A percentile compares a stretch with the other conserved stretches of the same genome.
phyloP scores from a whole-genome alignment of 2,888 invertebrate genomes.

The Tenthredo amoena region DNA sequence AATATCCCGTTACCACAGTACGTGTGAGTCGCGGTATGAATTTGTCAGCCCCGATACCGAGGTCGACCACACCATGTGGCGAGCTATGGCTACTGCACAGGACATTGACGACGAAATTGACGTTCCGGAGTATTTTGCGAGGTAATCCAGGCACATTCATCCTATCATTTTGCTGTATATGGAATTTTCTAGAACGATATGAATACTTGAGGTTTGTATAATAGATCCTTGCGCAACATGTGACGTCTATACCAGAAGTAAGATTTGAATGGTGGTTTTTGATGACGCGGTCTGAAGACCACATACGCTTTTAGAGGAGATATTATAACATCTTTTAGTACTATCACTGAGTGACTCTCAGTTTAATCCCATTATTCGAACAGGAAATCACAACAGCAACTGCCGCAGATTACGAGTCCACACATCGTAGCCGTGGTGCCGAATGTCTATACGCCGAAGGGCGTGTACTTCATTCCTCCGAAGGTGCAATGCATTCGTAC shows the following conservation, averaged over 20 bases:
- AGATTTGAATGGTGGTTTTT: background rate
- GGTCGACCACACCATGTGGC: slow-evolving; percentile 1
- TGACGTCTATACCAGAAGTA: background rate
- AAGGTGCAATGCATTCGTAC: background rate
- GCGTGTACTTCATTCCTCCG: slow-evolving; percentile 6
- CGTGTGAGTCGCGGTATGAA: slow-evolving; percentile 39
- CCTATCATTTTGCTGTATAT: background rate
- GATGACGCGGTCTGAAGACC: background rate
- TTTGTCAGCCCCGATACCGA: slow-evolving; percentile 3
- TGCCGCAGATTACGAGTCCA: background rate
- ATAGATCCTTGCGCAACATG: background rate
- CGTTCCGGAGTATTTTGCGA: background rate
- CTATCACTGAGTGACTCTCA: background rate
- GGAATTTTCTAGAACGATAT: background rate
- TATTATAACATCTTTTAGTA: background rate
- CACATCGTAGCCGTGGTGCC: background rate
- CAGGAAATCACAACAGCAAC: background rate
- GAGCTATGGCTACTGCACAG: slow-evolving; percentile 1
- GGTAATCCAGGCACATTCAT: background rate
- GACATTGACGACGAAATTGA: slow-evolving; percentile 15
- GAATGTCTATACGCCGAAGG: slow-evolving; percentile 2
- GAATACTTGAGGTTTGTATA: background rate
- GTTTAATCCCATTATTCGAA: background rate
- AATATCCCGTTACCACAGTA: slow-evolving; percentile 35
- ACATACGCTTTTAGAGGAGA: background rate